A percentile compares a stretch with the other conserved stretches of the same genome.
Evolutionary conservation across 2,888 invertebrate species (phyloP).

Genomic region (Carpatolechia fugitivella): DNA sequence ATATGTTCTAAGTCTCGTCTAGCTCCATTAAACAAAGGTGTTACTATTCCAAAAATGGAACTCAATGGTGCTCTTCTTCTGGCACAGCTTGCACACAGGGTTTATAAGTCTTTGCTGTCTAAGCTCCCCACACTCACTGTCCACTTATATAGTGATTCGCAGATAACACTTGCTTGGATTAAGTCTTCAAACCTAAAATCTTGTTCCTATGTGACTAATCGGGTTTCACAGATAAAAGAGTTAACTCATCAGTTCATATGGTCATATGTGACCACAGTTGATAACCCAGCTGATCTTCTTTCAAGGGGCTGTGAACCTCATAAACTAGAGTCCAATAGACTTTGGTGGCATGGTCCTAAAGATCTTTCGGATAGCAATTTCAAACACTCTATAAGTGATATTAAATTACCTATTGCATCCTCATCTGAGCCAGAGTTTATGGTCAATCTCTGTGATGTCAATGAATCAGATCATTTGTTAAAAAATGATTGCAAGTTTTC

Average conservation of each 20-base stretch:
- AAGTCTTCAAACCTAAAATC: not conserved
- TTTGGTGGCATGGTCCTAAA: constrained; percentile 8
- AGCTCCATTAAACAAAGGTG: not conserved
- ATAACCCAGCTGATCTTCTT: constrained; percentile 4
- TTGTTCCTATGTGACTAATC: not conserved
- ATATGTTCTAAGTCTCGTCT: constrained; percentile 11
- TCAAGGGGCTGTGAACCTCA: constrained; percentile 10
- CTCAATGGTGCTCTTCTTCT: constrained; percentile 3
- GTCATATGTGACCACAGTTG: not conserved
- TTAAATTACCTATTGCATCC: not conserved
- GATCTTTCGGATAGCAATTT: not conserved
- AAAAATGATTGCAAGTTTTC: not conserved
- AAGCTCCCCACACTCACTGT: not conserved
- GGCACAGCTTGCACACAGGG: not conserved
- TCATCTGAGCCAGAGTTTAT: not conserved
- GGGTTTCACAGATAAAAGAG: not conserved
- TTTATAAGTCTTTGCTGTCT: not conserved
- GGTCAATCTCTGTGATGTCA: not conserved
- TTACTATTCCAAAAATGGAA: constrained; percentile 10
- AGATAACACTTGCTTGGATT: not conserved
- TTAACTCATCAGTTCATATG: not conserved
- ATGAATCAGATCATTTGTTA: not conserved
- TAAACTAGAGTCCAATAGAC: not conserved
- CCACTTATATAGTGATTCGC: constrained; percentile 4
- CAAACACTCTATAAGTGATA: not conserved